Conservation (phyloP, 2,888 invertebrate species). For the Brachyptera putata region DNA sequence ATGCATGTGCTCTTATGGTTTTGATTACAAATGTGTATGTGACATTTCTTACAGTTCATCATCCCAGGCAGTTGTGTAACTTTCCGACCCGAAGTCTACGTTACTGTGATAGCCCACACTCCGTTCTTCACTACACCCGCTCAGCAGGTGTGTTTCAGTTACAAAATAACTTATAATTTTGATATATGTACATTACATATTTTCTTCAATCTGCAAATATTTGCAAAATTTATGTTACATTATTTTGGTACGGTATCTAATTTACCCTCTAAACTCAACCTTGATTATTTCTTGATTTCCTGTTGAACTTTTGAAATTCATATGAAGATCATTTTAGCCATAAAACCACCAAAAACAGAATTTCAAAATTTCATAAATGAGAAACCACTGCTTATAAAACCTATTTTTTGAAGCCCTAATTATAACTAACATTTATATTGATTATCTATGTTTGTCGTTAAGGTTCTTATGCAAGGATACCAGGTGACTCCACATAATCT, state of each 20-base stretch:
- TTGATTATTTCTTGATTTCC: too few species aligned
- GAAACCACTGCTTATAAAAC: too few species aligned
- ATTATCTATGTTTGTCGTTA: slow-evolving; percentile 18
- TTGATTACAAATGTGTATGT: neutral
- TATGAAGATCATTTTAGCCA: neutral
- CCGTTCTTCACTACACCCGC: slow-evolving; percentile 67
- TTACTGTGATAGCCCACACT: slow-evolving; percentile 72
- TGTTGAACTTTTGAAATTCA: too few species aligned
- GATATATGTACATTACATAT: neutral
- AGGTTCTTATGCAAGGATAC: slow-evolving; percentile 67
- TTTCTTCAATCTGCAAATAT: too few species aligned
- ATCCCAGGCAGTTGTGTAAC: slow-evolving; percentile 60
- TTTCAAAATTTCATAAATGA: neutral
- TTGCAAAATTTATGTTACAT: neutral
- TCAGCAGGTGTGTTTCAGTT: slow-evolving; percentile 66
- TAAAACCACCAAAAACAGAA: neutral
- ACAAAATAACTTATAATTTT: too few species aligned
- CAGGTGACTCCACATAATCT: slow-evolving; percentile 57
- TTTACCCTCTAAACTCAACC: too few species aligned
- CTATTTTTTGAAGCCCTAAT: neutral
- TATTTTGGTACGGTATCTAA: neutral
- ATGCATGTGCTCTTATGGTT: too few species aligned
- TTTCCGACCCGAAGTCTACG: slow-evolving; percentile 64
- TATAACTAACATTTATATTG: neutral
- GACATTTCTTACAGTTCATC: slow-evolving; percentile 53